Percentiles rank a stretch among this genome's conserved stretches.
These are phyloP conservation scores for Drosophila novamexicana DNA, from an alignment of 1,140 invertebrate species.

Conservation along the genomic window DNA sequence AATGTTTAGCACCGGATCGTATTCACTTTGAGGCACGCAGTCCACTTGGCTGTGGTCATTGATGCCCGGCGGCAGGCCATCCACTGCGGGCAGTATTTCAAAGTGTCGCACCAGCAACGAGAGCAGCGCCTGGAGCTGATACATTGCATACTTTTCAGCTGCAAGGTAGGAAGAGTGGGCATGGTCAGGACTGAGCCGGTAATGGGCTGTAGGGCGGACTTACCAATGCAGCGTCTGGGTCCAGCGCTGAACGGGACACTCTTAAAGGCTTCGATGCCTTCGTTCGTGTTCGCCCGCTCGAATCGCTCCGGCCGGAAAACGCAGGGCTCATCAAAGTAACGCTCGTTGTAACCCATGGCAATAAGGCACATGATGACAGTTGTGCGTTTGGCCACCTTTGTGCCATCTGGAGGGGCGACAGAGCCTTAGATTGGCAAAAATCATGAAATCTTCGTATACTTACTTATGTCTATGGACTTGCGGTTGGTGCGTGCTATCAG, in stretches of 20 bases:
- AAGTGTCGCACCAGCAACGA: constrained; percentile 83
- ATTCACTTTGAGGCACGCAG: constrained; percentile 73
- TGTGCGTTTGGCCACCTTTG: constrained; percentile 70
- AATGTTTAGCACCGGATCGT: constrained; percentile 75
- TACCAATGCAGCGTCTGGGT: constrained; percentile 75
- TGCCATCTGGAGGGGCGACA: constrained; percentile 56
- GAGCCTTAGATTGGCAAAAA: background rate
- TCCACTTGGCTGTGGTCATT: constrained; percentile 71
- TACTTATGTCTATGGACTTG: constrained; percentile 87
- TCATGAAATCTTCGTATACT: constrained; percentile 14
- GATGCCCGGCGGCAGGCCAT: constrained; percentile 65
- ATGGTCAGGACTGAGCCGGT: background rate
- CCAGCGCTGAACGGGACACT: constrained; percentile 87
- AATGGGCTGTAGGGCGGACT: background rate
- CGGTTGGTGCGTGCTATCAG: constrained; percentile 87
- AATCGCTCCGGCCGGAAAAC: constrained; percentile 92
- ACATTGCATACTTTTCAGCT: constrained; percentile 85
- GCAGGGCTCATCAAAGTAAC: constrained; percentile 90
- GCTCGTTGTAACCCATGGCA: constrained; percentile 81
- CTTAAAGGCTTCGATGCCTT: constrained; percentile 78
- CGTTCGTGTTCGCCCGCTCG: constrained; percentile 41
- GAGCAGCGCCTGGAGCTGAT: constrained; percentile 84
- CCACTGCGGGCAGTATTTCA: constrained; percentile 70
- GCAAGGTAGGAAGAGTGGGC: background rate
- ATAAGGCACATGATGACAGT: constrained; percentile 79